phyloP scores from a whole-genome alignment of 2,113 vertebrate species.

The Zapus hudsonius region DNA sequence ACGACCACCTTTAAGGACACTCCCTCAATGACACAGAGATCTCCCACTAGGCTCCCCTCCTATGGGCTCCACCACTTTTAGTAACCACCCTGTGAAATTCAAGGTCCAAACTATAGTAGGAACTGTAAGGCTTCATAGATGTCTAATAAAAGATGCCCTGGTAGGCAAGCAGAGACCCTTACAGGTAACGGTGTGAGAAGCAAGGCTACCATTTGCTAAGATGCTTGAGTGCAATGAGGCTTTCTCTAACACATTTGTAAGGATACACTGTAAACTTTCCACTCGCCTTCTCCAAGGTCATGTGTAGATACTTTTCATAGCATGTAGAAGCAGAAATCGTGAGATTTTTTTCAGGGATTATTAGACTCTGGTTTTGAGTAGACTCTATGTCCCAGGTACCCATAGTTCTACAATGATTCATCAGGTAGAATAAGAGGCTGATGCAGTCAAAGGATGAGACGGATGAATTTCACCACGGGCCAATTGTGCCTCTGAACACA shows the following conservation, averaged over 20 bases:
- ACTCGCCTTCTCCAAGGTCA: not conserved
- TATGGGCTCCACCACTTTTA: not conserved
- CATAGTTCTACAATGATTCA: not conserved
- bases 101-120: not conserved
- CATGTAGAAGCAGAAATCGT: not conserved
- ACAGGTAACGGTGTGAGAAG: not conserved
- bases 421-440: not conserved
- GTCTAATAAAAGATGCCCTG: accelerated
- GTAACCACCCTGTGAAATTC: not conserved
- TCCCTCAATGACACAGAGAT: not conserved
- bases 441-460: too few relatives aligned
- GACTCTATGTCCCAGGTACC: not conserved
- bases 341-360: not conserved
- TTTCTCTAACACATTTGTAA: not conserved
- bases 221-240: not conserved
- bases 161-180: not conserved
- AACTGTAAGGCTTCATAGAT: not conserved
- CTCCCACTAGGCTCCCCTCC: not conserved
- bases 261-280: not conserved
- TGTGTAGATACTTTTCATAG: not conserved
- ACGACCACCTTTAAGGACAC: not conserved
- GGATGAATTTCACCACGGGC: not conserved
- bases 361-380: not conserved
- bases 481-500: not conserved
- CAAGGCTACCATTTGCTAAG: not conserved